These are phyloP conservation scores for Aplochiton taeniatus DNA, from an alignment of 2,797 vertebrate species.

Conservation along the genomic window DNA sequence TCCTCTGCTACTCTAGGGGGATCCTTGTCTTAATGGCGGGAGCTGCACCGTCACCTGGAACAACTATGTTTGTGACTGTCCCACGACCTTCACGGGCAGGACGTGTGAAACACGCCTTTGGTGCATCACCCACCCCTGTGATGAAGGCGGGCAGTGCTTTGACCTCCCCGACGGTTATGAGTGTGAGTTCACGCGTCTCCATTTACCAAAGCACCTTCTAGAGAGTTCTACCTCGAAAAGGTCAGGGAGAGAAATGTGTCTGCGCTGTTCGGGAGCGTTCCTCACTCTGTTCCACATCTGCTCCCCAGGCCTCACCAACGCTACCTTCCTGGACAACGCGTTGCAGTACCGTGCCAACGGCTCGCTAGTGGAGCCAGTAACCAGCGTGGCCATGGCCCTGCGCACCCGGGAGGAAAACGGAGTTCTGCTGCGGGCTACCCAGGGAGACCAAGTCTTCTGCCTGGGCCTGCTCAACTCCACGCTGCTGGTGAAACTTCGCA, in stretches of 20 bases:
- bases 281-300: too few species aligned
- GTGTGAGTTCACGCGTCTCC: constrained; percentile 78
- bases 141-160: constrained; percentile 74
- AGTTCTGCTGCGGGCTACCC: constrained; percentile 74
- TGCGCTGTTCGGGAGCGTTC: too few species aligned
- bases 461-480: constrained; percentile 83
- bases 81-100: constrained; percentile 82
- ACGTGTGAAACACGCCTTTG: constrained; percentile 85
- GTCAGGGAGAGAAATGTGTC: too few species aligned
- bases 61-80: constrained; percentile 88
- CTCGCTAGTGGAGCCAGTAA: constrained; percentile 69
- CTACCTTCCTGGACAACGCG: constrained; percentile 79
- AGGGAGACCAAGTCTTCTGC: constrained; percentile 75
- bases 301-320: constrained; percentile 83
- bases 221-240: too few species aligned
- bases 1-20: constrained; percentile 44
- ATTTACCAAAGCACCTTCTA: too few species aligned
- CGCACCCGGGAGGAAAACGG: constrained; percentile 84
- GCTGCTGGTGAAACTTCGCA: constrained; percentile 78
- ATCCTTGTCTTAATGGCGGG: constrained; percentile 87
- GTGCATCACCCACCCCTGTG: constrained; percentile 85
- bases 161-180: constrained; percentile 89
- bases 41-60: constrained; percentile 90
- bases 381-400: constrained; percentile 78
- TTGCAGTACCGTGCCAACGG: constrained; percentile 76